A percentile compares a stretch with the other conserved stretches of the same genome.
phyloP scores from a whole-genome alignment of 2,888 invertebrate genomes.

The Empis livida region DNA sequence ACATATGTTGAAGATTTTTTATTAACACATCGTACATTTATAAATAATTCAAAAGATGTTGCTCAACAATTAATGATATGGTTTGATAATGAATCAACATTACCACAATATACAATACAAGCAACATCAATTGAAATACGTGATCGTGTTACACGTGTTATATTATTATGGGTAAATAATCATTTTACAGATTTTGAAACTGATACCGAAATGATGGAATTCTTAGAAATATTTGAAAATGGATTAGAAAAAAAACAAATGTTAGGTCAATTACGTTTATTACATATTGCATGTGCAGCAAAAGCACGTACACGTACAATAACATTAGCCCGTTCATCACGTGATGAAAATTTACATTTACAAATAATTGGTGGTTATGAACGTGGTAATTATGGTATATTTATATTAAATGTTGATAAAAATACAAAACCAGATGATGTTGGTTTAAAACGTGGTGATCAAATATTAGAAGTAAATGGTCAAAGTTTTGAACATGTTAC shows the following conservation, averaged over 20 bases:
- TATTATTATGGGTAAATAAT: slow-evolving; percentile 96
- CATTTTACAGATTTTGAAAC: slow-evolving; percentile 97
- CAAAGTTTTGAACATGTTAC: slow-evolving; percentile 92
- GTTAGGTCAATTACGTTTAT: slow-evolving; percentile 64
- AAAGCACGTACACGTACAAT: slow-evolving; percentile 89
- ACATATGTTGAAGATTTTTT: slow-evolving; percentile 99
- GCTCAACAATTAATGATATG: slow-evolving; percentile 78
- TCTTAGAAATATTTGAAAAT: slow-evolving; percentile 82
- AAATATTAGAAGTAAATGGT: slow-evolving; percentile 95
- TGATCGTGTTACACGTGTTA: slow-evolving; percentile 84
- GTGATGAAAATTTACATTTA: slow-evolving; percentile 90
- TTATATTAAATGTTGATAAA: slow-evolving; percentile 87
- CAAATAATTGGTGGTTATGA: slow-evolving; percentile 90
- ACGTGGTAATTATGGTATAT: slow-evolving; percentile 82
- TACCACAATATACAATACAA: slow-evolving; percentile 19
- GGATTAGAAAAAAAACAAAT: slow-evolving; percentile 73
- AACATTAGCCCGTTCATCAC: slow-evolving; percentile 78
- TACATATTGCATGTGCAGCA: slow-evolving; percentile 95
- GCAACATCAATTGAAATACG: slow-evolving; percentile 29
- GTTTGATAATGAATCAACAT: slow-evolving; percentile 64
- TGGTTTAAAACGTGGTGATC: slow-evolving; percentile 92
- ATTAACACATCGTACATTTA: slow-evolving; percentile 91
- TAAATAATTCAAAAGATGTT: slow-evolving; percentile 72
- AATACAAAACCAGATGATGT: slow-evolving; percentile 91
- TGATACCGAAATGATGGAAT: slow-evolving; percentile 92